Conservation (phyloP, 1,140 invertebrate genomes). For the Drosophila funebris region DNA sequence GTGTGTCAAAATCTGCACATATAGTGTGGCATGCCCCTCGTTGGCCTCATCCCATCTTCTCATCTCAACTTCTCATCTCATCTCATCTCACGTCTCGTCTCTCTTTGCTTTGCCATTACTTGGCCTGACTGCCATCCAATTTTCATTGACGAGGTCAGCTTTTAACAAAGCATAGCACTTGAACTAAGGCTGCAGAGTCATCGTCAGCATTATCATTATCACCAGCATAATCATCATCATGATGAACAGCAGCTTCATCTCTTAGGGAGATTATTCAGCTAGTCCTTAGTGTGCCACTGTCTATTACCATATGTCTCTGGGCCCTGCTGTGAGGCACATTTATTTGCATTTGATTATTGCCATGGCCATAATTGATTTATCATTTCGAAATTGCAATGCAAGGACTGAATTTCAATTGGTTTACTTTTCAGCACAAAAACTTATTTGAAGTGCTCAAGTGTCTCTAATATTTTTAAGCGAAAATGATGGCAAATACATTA, state of each 20-base stretch:
- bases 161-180: slow-evolving; percentile 63
- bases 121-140: slow-evolving; percentile 34
- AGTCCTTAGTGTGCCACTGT: not conserved
- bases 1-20: slow-evolving; percentile 70
- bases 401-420: slow-evolving; percentile 43
- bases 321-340: not conserved
- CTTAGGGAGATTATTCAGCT: slow-evolving; percentile 14
- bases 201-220: slow-evolving; percentile 4
- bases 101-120: slow-evolving; percentile 13
- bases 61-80: not conserved
- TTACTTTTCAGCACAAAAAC: slow-evolving; percentile 3
- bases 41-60: not conserved
- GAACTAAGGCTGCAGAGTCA: slow-evolving; percentile 17
- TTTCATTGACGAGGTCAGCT: slow-evolving; percentile 75
- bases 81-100: not conserved
- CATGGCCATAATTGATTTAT: slow-evolving; percentile 38
- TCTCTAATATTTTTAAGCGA: not conserved
- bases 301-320: slow-evolving; percentile 6
- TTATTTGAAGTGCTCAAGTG: not conserved
- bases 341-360: slow-evolving; percentile 41
- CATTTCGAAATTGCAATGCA: slow-evolving; percentile 24
- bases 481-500: not conserved
- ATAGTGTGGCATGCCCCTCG: slow-evolving; percentile 27
- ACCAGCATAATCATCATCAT: not conserved
- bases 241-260: slow-evolving; percentile 1